These are phyloP conservation scores for Erythrocercus mccallii DNA, from an alignment of 2,113 vertebrate species.

Conservation along the genomic window DNA sequence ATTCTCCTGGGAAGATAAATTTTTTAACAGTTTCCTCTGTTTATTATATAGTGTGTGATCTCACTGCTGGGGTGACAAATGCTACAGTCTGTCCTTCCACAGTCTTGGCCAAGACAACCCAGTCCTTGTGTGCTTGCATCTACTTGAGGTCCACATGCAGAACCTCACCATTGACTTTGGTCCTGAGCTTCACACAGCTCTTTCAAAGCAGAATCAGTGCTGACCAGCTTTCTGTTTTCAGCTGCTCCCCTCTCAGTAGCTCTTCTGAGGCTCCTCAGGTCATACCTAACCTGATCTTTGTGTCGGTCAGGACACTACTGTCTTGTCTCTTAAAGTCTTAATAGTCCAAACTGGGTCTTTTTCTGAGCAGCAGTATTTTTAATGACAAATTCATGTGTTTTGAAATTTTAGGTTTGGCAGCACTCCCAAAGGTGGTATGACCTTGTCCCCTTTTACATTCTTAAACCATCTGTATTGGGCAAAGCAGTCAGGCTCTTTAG, in stretches of 20 bases:
- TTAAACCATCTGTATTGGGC: background rate
- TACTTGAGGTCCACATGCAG: background rate
- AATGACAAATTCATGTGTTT: background rate
- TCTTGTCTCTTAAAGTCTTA: background rate
- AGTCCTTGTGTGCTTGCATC: background rate
- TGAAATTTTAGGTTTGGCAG: background rate
- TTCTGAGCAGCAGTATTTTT: background rate
- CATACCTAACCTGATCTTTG: background rate
- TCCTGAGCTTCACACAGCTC: background rate
- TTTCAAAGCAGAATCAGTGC: background rate
- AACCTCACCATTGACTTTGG: background rate
- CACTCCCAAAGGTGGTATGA: background rate
- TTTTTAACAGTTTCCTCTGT: background rate
- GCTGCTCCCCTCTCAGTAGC: background rate
- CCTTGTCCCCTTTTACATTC: background rate
- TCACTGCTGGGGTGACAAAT: background rate
- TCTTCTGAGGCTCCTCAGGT: background rate
- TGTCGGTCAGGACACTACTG: background rate
- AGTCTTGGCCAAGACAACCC: rapidly evolving
- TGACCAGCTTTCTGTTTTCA: background rate
- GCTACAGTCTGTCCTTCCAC: background rate
- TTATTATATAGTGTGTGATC: background rate
- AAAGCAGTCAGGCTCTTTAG: background rate
- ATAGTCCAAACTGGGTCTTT: background rate
- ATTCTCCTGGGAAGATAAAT: background rate